A percentile compares a stretch with the other conserved stretches of the same genome.
phyloP scores from a whole-genome alignment of 2,888 invertebrate species.

The Macrosiphum euphorbiae region DNA sequence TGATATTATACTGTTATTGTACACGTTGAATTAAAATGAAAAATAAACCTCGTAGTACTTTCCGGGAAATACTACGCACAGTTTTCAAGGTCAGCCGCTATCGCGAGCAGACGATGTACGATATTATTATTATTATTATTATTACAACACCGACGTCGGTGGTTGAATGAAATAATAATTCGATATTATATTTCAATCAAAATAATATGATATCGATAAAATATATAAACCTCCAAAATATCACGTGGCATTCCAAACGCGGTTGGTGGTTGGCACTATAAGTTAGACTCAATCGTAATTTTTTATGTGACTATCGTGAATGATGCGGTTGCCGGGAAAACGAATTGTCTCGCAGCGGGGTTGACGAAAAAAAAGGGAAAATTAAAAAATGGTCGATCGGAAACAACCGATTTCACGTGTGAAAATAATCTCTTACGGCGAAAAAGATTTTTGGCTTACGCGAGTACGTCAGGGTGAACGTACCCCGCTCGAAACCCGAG shows the following conservation, averaged over 20 bases:
- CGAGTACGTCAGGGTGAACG: not conserved
- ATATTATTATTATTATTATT: not conserved
- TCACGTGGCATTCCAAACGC: not conserved
- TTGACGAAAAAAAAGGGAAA: not conserved
- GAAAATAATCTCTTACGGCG: slow-evolving; percentile 11
- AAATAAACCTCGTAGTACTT: slow-evolving; percentile 22
- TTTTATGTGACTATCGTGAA: not conserved
- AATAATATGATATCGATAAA: not conserved
- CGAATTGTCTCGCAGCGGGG: not conserved
- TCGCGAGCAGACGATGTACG: not conserved
- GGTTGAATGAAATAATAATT: slow-evolving; percentile 22
- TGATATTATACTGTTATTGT: not conserved
- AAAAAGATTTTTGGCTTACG: not conserved
- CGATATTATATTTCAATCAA: not conserved
- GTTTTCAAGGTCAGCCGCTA: slow-evolving; percentile 13
- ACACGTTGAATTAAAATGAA: not conserved
- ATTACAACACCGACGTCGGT: not conserved
- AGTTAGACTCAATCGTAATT: not conserved
- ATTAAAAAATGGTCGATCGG: not conserved
- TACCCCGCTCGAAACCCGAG: slow-evolving; percentile 17
- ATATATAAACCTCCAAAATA: not conserved
- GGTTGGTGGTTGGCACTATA: not conserved
- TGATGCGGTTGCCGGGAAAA: not conserved
- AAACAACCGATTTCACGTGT: not conserved
- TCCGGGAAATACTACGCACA: slow-evolving; percentile 12